Percentiles rank a stretch among this genome's conserved stretches.
Conservation (phyloP, 2,797 vertebrate species). For the Carapus acus region DNA sequence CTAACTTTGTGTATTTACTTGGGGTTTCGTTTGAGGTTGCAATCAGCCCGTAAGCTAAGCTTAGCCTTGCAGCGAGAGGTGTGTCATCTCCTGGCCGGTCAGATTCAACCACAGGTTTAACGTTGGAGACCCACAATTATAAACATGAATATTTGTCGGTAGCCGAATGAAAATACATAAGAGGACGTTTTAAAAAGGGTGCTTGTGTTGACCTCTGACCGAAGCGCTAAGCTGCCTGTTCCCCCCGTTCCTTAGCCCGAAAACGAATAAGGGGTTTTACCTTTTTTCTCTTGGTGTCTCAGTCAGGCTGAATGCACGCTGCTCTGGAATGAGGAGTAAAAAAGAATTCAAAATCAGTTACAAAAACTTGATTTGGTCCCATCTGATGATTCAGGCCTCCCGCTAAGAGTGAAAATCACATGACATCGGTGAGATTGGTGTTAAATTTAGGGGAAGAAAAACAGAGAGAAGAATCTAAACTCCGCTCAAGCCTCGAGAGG, state of each 20-base stretch:
- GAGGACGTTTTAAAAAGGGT: too few relatives aligned
- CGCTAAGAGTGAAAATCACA: too few relatives aligned
- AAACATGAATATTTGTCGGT: neutral
- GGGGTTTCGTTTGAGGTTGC: slow-evolving; percentile 61
- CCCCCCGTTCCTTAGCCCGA: slow-evolving; percentile 19
- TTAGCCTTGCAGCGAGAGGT: slow-evolving; percentile 54
- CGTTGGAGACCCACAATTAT: slow-evolving; percentile 33
- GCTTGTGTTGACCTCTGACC: slow-evolving; percentile 26
- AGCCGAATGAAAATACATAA: too few relatives aligned
- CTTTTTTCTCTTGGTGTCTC: slow-evolving; percentile 83
- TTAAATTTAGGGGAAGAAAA: too few relatives aligned
- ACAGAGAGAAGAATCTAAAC: too few relatives aligned
- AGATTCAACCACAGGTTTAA: slow-evolving; percentile 56
- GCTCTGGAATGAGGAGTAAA: slow-evolving; percentile 78
- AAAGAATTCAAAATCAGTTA: slow-evolving; percentile 20
- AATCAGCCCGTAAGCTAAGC: slow-evolving; percentile 54
- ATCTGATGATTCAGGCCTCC: slow-evolving; percentile 16
- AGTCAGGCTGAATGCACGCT: slow-evolving; percentile 73
- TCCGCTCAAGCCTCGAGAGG: too few relatives aligned
- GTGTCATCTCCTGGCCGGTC: slow-evolving; percentile 62
- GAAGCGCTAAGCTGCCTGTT: slow-evolving; percentile 12
- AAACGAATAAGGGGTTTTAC: slow-evolving; percentile 66
- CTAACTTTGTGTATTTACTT: slow-evolving; percentile 46
- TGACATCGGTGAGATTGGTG: too few relatives aligned
- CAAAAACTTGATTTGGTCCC: slow-evolving; percentile 7